Evolutionary conservation across 2,797 vertebrate genomes (phyloP).

Genomic region (Leptatherina wallacei): DNA sequence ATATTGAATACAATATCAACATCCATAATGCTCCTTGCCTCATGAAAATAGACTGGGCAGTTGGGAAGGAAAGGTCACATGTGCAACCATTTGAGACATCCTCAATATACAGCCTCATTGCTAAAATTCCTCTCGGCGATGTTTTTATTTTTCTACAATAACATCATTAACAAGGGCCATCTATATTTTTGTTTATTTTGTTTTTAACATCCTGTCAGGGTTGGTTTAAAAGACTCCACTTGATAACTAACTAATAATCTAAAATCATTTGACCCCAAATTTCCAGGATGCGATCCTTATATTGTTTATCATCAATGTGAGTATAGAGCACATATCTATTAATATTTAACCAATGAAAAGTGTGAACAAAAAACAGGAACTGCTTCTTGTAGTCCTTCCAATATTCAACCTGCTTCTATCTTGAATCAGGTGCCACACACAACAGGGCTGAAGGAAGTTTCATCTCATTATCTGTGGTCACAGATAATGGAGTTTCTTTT

Average conservation of each 20-base stretch:
- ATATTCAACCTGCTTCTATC: too few species aligned
- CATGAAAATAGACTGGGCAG: constrained; percentile 53
- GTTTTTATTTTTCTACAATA: neutral
- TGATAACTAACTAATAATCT: neutral
- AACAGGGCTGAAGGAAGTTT: too few species aligned
- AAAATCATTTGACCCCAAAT: neutral
- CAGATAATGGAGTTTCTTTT: too few species aligned
- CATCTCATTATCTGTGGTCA: too few species aligned
- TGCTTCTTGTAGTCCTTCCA: too few species aligned
- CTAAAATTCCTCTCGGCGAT: constrained; percentile 2
- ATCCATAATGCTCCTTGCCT: constrained; percentile 76
- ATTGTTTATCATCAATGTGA: neutral
- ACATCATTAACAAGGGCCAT: neutral
- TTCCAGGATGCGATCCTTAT: neutral
- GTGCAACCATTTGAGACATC: constrained; percentile 11
- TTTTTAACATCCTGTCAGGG: neutral
- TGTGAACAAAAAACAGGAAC: too few species aligned
- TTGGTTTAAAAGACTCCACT: neutral
- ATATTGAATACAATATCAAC: constrained; percentile 83
- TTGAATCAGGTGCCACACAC: too few species aligned
- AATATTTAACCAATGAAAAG: neutral
- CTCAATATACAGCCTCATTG: neutral
- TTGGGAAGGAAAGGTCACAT: constrained; percentile 53
- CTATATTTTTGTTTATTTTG: neutral
- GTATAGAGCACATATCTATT: neutral